phyloP scores from a whole-genome alignment of 2,888 invertebrate genomes.

The Heliconius sara region DNA sequence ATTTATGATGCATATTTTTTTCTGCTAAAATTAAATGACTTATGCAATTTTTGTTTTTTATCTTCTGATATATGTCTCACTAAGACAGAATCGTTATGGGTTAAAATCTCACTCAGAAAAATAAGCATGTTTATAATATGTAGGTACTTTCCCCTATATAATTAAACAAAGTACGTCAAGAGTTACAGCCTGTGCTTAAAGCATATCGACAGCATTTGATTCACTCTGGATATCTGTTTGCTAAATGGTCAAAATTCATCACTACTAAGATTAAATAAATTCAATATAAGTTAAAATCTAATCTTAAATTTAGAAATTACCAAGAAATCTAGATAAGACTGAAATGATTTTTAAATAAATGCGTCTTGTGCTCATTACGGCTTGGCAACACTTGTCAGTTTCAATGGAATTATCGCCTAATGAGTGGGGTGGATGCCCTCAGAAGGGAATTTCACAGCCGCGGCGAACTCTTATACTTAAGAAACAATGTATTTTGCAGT shows the following conservation, averaged over 20 bases:
- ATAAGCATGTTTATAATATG: neutral
- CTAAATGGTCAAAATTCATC: neutral
- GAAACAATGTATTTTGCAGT: constrained; percentile 21
- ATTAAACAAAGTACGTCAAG: too few species aligned
- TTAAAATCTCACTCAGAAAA: neutral
- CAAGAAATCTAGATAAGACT: neutral
- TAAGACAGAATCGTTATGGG: neutral
- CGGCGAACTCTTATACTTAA: constrained; percentile 49
- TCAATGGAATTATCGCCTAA: constrained; percentile 52
- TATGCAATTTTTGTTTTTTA: neutral
- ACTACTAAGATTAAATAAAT: neutral
- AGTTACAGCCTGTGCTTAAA: too few species aligned
- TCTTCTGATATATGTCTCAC: neutral
- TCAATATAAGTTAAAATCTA: neutral
- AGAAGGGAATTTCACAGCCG: constrained; percentile 66
- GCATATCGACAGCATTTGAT: too few species aligned
- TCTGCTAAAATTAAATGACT: too few species aligned
- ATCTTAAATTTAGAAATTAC: neutral
- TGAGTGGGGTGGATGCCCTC: constrained; percentile 65
- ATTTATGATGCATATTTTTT: too few species aligned
- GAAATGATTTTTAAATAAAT: constrained; percentile 23
- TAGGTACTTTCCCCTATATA: neutral
- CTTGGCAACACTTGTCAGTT: constrained; percentile 44
- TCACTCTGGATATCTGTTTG: too few species aligned
- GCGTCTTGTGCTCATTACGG: constrained; percentile 40